These are phyloP conservation scores for Procavia capensis DNA, from an alignment of 2,113 vertebrate species.

Conservation along the genomic window DNA sequence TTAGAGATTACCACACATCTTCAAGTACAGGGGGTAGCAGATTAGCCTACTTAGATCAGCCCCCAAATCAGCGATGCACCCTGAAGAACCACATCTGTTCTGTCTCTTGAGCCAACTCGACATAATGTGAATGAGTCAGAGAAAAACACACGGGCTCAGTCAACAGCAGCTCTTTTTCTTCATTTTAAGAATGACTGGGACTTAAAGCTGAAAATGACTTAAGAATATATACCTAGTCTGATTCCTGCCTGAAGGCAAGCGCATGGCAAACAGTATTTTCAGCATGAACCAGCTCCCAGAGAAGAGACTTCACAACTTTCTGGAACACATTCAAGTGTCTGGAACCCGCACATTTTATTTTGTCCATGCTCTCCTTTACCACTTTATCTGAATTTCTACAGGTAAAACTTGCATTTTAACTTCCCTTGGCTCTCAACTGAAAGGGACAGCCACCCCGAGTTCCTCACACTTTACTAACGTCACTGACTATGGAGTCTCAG, in stretches of 20 bases:
- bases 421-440: neutral
- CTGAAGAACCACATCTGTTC: constrained; percentile 78
- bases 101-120: constrained; percentile 62
- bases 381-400: neutral
- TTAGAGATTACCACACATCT: constrained; percentile 51
- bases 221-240: constrained; percentile 40
- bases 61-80: constrained; percentile 24
- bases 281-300: neutral
- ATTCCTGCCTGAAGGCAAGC: constrained; percentile 43
- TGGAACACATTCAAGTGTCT: neutral
- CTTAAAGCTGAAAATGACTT: constrained; percentile 22
- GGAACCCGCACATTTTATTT: neutral
- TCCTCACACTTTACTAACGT: neutral
- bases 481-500: neutral
- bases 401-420: neutral
- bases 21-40: constrained; percentile 39
- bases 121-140: constrained; percentile 76
- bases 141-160: constrained; percentile 61
- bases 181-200: constrained; percentile 33
- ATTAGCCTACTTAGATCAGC: constrained; percentile 47
- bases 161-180: constrained; percentile 71
- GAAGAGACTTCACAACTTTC: constrained; percentile 58
- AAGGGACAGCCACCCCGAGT: neutral
- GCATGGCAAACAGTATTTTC: constrained; percentile 5
- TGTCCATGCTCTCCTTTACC: neutral